Percentiles rank a stretch among this genome's conserved stretches.
Evolutionary conservation across 2,888 invertebrate genomes (phyloP).

Genomic region (Prostheceraeus crozeri): DNA sequence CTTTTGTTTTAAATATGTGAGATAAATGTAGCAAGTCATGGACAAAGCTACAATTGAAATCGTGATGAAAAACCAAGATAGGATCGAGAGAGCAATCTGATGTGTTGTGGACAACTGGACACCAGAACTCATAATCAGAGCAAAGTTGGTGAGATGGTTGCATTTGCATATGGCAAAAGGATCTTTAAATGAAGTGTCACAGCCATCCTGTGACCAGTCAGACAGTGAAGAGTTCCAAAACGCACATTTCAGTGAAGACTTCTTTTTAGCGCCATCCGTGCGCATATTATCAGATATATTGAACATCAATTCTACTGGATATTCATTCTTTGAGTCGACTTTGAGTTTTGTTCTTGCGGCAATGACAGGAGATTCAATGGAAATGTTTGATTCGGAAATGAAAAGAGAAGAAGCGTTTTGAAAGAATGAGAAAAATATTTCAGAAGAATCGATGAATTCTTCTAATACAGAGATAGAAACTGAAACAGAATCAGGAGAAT

Average conservation of each 20-base stretch:
- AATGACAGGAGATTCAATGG: slow-evolving; percentile 23
- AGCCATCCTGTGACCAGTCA: slow-evolving; percentile 5
- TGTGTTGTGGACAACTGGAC: not conserved
- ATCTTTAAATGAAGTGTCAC: not conserved
- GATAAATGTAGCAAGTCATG: not conserved
- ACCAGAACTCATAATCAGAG: not conserved
- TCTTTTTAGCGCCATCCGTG: not conserved
- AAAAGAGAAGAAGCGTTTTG: no score
- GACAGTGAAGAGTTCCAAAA: not conserved
- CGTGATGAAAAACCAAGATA: not conserved
- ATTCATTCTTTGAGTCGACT: not conserved
- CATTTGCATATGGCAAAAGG: slow-evolving; percentile 6
- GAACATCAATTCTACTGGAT: not conserved
- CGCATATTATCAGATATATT: not conserved
- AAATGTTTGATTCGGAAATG: no score
- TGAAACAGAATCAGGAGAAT: no score
- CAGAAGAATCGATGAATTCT: no score
- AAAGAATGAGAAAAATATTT: no score
- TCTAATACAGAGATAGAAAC: no score
- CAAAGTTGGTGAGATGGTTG: slow-evolving; percentile 27
- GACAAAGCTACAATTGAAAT: not conserved
- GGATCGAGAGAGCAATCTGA: not conserved
- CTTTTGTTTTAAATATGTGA: not conserved
- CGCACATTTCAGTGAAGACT: no score
- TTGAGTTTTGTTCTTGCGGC: slow-evolving; percentile 1